phyloP scores from a whole-genome alignment of 2,888 invertebrate species.

The Lasioglossum vierecki region DNA sequence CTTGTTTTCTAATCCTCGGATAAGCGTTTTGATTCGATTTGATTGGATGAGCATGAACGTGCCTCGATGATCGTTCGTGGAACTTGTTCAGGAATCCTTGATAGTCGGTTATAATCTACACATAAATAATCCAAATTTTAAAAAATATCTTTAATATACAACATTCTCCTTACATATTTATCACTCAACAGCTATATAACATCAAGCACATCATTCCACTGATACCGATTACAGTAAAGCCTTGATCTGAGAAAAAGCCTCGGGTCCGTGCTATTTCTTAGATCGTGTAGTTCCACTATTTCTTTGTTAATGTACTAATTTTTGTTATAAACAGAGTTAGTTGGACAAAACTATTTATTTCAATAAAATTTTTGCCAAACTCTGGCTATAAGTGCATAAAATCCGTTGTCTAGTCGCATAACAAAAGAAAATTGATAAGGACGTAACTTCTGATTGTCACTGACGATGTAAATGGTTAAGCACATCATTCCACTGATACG shows the following conservation, averaged over 20 bases:
- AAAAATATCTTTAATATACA: neutral
- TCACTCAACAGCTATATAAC: neutral
- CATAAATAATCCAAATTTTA: neutral
- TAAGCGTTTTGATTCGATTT: constrained; percentile 35
- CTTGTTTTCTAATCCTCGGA: constrained; percentile 18
- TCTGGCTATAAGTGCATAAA: no score
- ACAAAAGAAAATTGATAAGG: no score
- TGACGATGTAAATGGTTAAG: no score
- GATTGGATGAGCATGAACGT: constrained; percentile 33
- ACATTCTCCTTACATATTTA: neutral
- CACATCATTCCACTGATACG: neutral
- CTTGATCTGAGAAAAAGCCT: no score
- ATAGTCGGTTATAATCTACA: constrained; percentile 75
- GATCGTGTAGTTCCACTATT: no score
- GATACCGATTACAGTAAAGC: neutral
- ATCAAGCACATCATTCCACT: neutral
- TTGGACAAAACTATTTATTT: no score
- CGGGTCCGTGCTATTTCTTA: no score
- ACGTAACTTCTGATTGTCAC: no score
- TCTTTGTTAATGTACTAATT: neutral
- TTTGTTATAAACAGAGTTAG: neutral
- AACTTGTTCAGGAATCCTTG: constrained; percentile 73
- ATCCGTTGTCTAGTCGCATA: no score
- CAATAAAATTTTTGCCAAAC: no score
- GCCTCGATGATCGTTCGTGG: constrained; percentile 70